phyloP scores from a whole-genome alignment of 2,888 invertebrate species.

The Polyommatus icarus region DNA sequence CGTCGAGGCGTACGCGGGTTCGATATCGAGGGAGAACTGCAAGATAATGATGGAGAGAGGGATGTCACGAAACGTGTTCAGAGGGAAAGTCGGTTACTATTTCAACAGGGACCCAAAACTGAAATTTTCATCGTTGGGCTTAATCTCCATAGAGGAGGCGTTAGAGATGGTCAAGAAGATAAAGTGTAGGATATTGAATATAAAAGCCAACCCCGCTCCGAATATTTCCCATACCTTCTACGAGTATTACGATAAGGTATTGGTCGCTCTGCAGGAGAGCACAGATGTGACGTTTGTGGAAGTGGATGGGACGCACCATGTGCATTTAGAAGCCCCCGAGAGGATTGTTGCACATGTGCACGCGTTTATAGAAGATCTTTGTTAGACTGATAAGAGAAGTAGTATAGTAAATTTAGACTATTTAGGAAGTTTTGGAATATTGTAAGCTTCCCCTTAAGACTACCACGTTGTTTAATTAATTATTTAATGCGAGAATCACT shows the following conservation, averaged over 20 bases:
- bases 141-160: slow-evolving; percentile 11
- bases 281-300: slow-evolving; percentile 83
- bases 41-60: slow-evolving; percentile 74
- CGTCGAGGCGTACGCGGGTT: background rate
- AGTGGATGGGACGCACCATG: slow-evolving; percentile 90
- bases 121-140: slow-evolving; percentile 79
- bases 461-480: too few species aligned
- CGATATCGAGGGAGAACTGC: slow-evolving; percentile 26
- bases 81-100: slow-evolving; percentile 70
- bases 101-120: slow-evolving; percentile 88
- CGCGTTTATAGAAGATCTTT: slow-evolving; percentile 31
- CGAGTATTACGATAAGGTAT: slow-evolving; percentile 66
- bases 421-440: too few species aligned
- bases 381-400: slow-evolving; percentile 30
- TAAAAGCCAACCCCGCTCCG: slow-evolving; percentile 10
- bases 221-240: background rate
- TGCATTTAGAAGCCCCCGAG: slow-evolving; percentile 87
- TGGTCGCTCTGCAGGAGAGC: slow-evolving; percentile 81
- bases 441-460: too few species aligned
- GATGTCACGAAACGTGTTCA: slow-evolving; percentile 75
- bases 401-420: too few species aligned
- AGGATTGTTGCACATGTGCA: slow-evolving; percentile 67
- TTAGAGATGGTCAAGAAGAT: slow-evolving; percentile 2
- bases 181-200: slow-evolving; percentile 28
- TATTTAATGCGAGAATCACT: too few species aligned